Conservation (phyloP, 2,888 invertebrate genomes). For the Rotaria magnacalcarata region DNA sequence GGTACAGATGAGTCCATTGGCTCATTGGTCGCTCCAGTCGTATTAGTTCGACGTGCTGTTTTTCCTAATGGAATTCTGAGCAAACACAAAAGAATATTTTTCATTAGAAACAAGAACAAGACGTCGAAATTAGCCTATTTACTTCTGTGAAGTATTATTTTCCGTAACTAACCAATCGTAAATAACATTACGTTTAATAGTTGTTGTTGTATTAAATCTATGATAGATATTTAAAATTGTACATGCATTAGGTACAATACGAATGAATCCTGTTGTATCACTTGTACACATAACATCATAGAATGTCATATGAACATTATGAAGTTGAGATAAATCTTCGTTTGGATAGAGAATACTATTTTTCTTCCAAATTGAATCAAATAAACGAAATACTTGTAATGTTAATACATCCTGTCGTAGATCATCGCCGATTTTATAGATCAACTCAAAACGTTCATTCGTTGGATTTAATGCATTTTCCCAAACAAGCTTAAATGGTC, state of each 20-base stretch:
- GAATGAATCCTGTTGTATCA: conserved; percentile 8
- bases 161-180: conserved; percentile 11
- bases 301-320: conserved; percentile 34
- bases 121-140: not conserved
- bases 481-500: conserved; percentile 88
- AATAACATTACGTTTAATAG: not conserved
- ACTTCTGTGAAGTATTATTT: not conserved
- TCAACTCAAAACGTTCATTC: conserved; percentile 50
- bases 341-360: conserved; percentile 94
- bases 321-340: conserved; percentile 59
- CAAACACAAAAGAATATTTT: not conserved
- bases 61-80: not conserved
- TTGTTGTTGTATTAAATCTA: conserved; percentile 33
- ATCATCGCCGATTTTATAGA: conserved; percentile 82
- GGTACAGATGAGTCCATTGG: not conserved
- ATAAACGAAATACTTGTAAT: conserved; percentile 87
- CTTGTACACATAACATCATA: conserved; percentile 30
- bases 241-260: conserved; percentile 25
- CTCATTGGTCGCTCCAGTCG: not conserved
- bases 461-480: conserved; percentile 62
- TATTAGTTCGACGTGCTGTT: not conserved
- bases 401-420: conserved; percentile 92
- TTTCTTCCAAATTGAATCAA: conserved; percentile 97
- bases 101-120: too few relatives aligned
- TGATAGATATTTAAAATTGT: conserved; percentile 36